Base-by-base conservation (phyloP, 1,140 invertebrate genomes). In the Zaprionus capensis region DNA sequence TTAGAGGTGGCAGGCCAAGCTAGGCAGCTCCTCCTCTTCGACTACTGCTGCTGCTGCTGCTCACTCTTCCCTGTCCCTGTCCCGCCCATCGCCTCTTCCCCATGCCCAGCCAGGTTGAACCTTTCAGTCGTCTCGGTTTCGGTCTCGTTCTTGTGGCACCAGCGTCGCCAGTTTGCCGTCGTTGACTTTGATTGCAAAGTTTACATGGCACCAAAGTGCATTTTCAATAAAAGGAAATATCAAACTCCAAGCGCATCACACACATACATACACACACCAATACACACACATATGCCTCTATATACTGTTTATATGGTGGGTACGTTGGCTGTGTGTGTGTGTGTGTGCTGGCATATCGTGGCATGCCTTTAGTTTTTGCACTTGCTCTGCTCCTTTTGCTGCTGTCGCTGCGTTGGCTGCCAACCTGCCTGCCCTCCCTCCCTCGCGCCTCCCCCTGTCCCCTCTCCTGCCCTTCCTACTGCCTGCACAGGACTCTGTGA, bases 141-240 rank as follows among this genome's bases (percentile, higher is more conserved):
- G 55, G 71, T 70, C 76, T 78, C 76, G 76, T 66, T 78, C 65
- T 75, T 74, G 36, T 75, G 72, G 66, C 72, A 58, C 46, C 66
- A 56, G 46, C 76, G 72, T 74, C 75, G 78, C 74, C 74, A 63
- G 66, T 75, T 80, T 67, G 68, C 75, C 78, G 75, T 64, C 78
- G 75, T 64, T 81, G 81, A 84, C 85, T 87, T 87, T 87, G 84
- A 87, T 87, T 87, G 84, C 84, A 87, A 87, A 87, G 74, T 87
- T 87, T 87, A 87, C 84, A 87, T 87, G 85, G 84, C 84, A 87
- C 84, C 84, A 87, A 87, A 87, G 84, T 87, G 84, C 84, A 87
- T 87, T 87, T 87, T 87, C 84, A 87, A 87, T 87, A 87, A 87
- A 88, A 88, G 84, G 78, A 87, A 87, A 87, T 88, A 87, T 88